phyloP scores from a whole-genome alignment of 2,888 invertebrate species.

The Seira ritae region DNA sequence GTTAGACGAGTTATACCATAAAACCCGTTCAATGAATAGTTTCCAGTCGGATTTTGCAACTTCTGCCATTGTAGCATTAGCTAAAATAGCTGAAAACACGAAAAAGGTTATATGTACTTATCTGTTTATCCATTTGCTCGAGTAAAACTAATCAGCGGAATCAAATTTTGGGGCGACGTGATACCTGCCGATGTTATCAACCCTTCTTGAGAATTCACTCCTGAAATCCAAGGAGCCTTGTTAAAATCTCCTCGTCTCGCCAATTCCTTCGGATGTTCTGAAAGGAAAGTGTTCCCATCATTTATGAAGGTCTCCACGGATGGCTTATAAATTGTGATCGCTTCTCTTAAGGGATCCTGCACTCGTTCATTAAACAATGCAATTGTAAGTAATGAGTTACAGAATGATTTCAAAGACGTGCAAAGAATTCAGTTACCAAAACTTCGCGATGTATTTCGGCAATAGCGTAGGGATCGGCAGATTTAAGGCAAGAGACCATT shows the following conservation, averaged over 20 bases:
- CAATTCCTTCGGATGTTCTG: conserved; percentile 63
- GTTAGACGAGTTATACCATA: conserved; percentile 44
- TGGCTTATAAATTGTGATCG: conserved; percentile 61
- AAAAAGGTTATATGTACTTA: not conserved
- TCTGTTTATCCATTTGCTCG: not conserved
- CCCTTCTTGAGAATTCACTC: conserved; percentile 68
- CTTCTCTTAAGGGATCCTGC: conserved; percentile 28
- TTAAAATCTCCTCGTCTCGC: conserved; percentile 57
- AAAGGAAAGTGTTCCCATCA: conserved; percentile 61
- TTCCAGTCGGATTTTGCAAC: conserved; percentile 60
- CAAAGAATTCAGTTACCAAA: conserved; percentile 12
- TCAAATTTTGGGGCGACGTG: not conserved
- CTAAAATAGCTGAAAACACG: conserved; percentile 42
- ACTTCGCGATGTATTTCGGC: conserved; percentile 58
- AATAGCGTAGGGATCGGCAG: conserved; percentile 48
- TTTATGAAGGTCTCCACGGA: conserved; percentile 58
- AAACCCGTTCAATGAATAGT: conserved; percentile 51
- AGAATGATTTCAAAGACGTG: no score
- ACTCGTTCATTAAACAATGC: no score
- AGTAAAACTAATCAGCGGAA: not conserved
- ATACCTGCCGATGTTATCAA: conserved; percentile 62
- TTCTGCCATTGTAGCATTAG: conserved; percentile 56
- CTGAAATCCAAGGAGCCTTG: conserved; percentile 61
- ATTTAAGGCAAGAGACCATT: conserved; percentile 60
- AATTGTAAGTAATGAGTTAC: no score